phyloP scores from a whole-genome alignment of 2,113 vertebrate genomes.

The Hepsetus odoe region DNA sequence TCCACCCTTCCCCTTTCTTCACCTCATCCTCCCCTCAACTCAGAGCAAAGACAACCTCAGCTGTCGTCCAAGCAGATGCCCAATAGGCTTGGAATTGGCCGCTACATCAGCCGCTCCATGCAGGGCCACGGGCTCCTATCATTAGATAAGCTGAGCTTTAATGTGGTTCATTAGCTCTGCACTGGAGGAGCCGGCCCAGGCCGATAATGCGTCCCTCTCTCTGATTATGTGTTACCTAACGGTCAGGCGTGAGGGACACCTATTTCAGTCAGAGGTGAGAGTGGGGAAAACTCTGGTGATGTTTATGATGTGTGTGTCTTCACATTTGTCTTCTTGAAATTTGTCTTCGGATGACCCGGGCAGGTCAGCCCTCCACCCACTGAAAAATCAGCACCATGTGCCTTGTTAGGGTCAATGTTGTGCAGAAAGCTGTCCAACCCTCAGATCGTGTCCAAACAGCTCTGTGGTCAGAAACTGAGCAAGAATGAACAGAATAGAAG shows the following conservation, averaged over 20 bases:
- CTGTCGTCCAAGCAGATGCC: conserved; percentile 32
- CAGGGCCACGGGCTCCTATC: conserved; percentile 60
- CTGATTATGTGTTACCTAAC: conserved; percentile 77
- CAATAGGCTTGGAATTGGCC: conserved; percentile 61
- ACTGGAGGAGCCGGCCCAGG: conserved; percentile 35
- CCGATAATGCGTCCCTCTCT: conserved; percentile 51
- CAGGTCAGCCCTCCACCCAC: not conserved
- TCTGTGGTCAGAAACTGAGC: no score
- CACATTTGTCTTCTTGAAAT: conserved; percentile 30
- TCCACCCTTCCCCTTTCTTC: not conserved
- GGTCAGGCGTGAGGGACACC: conserved; percentile 47
- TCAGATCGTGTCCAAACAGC: no score
- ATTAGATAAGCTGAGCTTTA: conserved; percentile 73
- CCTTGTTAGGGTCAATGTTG: no score
- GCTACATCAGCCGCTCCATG: conserved; percentile 63
- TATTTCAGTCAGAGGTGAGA: conserved; percentile 49
- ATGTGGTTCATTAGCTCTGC: conserved; percentile 60
- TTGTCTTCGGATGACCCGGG: not conserved
- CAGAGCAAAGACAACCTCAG: conserved; percentile 10
- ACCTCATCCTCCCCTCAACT: not conserved
- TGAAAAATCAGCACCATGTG: no score
- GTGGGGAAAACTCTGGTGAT: conserved; percentile 28
- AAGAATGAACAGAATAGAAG: no score
- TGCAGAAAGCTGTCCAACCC: no score
- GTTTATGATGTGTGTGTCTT: not conserved